These are phyloP conservation scores for Redunca redunca DNA, from an alignment of 2,113 vertebrate genomes.

Conservation along the genomic window DNA sequence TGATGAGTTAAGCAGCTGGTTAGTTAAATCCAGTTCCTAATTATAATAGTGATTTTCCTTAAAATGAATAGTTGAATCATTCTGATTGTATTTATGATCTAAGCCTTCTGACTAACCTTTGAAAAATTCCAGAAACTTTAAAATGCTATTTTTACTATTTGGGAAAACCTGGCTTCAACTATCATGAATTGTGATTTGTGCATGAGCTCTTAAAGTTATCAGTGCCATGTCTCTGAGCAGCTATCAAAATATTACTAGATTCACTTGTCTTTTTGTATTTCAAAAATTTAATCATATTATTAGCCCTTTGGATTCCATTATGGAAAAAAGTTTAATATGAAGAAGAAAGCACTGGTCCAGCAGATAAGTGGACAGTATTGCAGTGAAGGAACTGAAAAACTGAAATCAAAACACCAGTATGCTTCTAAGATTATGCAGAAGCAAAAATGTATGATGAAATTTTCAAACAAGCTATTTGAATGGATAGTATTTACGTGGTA, in stretches of 20 bases:
- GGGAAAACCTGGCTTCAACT: not conserved
- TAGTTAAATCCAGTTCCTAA: no score
- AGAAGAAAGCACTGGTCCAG: not conserved
- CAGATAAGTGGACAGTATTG: not conserved
- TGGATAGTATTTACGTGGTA: not conserved
- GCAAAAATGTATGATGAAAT: not conserved
- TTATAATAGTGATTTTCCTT: no score
- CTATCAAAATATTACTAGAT: not conserved
- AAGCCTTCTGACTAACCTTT: no score
- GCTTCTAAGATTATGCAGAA: not conserved
- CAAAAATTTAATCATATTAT: not conserved
- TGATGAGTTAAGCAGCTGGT: no score
- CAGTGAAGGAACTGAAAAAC: not conserved
- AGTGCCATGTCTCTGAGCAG: not conserved
- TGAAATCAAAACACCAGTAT: not conserved
- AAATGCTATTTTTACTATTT: not conserved
- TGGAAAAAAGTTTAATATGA: not conserved
- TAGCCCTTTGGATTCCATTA: not conserved
- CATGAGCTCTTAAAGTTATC: not conserved
- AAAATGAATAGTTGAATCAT: no score
- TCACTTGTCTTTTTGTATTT: not conserved
- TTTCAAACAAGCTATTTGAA: not conserved
- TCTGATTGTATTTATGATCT: no score
- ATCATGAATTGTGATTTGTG: not conserved
- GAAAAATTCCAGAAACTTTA: not conserved